Evolutionary conservation across 1,140 invertebrate genomes (phyloP).

Genomic region (Tachypleus tridentatus): DNA sequence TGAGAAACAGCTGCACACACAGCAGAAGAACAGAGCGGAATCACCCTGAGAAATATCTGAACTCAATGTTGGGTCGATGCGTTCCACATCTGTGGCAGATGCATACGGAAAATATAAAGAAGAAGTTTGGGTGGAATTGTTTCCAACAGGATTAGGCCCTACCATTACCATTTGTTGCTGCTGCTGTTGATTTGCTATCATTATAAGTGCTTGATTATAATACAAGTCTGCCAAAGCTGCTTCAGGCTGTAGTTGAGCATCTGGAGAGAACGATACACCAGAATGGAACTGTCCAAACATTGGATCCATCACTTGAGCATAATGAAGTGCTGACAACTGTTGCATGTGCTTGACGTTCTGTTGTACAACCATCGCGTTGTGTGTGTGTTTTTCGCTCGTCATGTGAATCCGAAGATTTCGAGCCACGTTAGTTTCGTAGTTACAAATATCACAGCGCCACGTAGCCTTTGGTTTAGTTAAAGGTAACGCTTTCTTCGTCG

Average conservation of each 20-base stretch:
- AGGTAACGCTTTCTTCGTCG: conserved; percentile 10
- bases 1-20: conserved; percentile 83
- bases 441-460: conserved; percentile 94
- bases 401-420: conserved; percentile 89
- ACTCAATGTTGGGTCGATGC: conserved; percentile 24
- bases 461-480: conserved; percentile 74
- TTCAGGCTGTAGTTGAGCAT: conserved; percentile 42
- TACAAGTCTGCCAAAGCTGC: conserved; percentile 88
- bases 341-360: conserved; percentile 97
- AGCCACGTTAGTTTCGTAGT: conserved; percentile 96
- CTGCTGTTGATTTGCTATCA: conserved; percentile 51
- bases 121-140: no score
- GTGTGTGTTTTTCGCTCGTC: conserved; percentile 97
- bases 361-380: conserved; percentile 91
- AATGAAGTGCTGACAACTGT: conserved; percentile 44
- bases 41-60: conserved; percentile 24
- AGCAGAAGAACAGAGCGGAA: conserved; percentile 74
- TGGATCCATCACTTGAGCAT: conserved; percentile 25
- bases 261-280: conserved; percentile 30
- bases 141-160: background rate
- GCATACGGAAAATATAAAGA: background rate
- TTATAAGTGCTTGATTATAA: conserved; percentile 80
- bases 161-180: conserved; percentile 24
- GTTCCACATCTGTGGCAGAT: conserved; percentile 25
- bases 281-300: conserved; percentile 43